Conservation (phyloP, 2,888 invertebrate genomes). For the Spisula subtruncata region DNA sequence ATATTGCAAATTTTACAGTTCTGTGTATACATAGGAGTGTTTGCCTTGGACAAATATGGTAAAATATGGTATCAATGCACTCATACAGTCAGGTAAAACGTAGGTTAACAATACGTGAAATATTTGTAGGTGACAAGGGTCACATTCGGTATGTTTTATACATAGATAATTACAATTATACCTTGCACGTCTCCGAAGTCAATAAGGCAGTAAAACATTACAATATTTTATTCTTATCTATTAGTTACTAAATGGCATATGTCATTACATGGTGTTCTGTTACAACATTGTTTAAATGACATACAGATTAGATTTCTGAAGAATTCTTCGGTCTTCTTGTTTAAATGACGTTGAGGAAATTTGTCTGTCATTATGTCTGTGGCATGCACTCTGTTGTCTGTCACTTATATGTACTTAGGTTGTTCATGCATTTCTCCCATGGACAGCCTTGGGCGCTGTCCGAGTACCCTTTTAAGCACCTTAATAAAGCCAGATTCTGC, state of each 20-base stretch:
- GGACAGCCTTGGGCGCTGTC: too few species aligned
- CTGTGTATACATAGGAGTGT: neutral
- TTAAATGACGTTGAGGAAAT: neutral
- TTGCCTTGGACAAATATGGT: neutral
- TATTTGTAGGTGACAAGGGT: constrained; percentile 2
- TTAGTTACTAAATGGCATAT: too few species aligned
- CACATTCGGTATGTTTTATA: too few species aligned
- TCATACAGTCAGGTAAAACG: neutral
- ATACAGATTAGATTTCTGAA: neutral
- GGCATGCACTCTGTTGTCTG: too few species aligned
- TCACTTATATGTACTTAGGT: too few species aligned
- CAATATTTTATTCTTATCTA: too few species aligned
- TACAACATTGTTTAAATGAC: neutral
- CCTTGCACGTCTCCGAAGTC: neutral
- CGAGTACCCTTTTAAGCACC: too few species aligned
- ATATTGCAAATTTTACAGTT: neutral
- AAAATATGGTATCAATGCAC: neutral
- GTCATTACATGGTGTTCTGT: neutral
- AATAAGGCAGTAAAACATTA: neutral
- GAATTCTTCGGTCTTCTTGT: neutral
- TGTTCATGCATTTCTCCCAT: too few species aligned
- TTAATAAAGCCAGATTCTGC: too few species aligned
- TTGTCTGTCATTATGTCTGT: neutral
- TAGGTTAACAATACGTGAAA: neutral
- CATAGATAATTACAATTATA: neutral